Evolutionary conservation across 2,888 invertebrate species (phyloP), one percentile per base, ranked within the genome.

Genomic region (Rhamphomyia laevipes): DNA sequence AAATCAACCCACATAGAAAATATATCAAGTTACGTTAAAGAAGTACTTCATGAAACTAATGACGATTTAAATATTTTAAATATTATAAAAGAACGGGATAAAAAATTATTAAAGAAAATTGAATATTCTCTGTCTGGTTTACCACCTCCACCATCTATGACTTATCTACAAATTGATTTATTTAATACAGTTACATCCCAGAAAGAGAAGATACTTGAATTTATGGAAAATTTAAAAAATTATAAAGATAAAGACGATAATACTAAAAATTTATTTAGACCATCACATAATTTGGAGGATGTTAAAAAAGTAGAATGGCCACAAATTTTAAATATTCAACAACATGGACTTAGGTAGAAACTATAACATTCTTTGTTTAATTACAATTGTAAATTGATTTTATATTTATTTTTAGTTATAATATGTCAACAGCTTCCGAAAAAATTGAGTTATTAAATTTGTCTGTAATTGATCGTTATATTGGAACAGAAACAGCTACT

Each of bases 401-500:
- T 5, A 46, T 5, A 23, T 48, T 47, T 46, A 52, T 43, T 55
- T 74, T 75, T 64, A 86, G 86, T 64, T 83, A 81, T 62, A 88
- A 88, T 63, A 66, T 81, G 51, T 82, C 79, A 55, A 78, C 73
- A 60, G 70, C 77, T 13, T 77, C 84, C 0, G 87, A 88, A 64
- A 80, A 81, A 59, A 75, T 82, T 55, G 87, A 86, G 62, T 68
- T 74, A 52, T 68, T 86, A 13, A 76, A 80, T 33, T 64, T 78
- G 50, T 79, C 80, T 50, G 80, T 83, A 56, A 77, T 77, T 43
- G 80, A 84, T 56, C 75, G 86, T 51, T 86, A 78, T 61, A 76
- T 88, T 46, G 84, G 86, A 2, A 77, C 77, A 0, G 87, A 88
- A 66, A 87, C 87, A 0, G 81, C 83, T 51, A 82, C 84, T 1